A percentile compares a stretch with the other conserved stretches of the same genome.
phyloP scores from a whole-genome alignment of 1,140 invertebrate species.

The Laodelphax striatellus region DNA sequence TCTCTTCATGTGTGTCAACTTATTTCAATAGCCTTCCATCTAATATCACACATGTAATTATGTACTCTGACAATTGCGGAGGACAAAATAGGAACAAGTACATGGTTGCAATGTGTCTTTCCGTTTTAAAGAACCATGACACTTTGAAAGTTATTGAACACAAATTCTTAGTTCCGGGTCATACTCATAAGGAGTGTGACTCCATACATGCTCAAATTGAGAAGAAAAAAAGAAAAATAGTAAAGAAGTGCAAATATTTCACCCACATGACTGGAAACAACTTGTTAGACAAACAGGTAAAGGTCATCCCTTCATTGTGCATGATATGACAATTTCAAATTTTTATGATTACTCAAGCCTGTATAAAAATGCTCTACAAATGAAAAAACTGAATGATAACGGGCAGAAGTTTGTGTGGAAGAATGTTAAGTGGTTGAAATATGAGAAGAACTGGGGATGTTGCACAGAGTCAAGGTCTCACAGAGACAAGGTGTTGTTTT shows the following conservation, averaged over 20 bases:
- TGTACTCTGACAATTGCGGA: conserved; percentile 28
- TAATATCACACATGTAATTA: conserved; percentile 19
- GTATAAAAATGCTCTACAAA: background rate
- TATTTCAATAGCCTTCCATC: conserved; percentile 14
- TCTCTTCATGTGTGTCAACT: conserved; percentile 25
- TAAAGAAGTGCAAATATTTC: conserved; percentile 20
- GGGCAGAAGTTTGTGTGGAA: background rate
- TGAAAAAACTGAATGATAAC: background rate
- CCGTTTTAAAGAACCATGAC: conserved; percentile 1
- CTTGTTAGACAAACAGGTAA: conserved; percentile 11
- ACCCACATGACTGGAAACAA: conserved; percentile 18
- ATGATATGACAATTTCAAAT: background rate
- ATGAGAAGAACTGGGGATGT: too few relatives aligned
- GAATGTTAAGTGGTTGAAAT: background rate
- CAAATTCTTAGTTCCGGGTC: background rate
- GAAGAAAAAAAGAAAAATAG: conserved; percentile 14
- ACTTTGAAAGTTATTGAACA: background rate
- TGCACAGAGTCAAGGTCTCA: too few relatives aligned
- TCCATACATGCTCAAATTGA: conserved; percentile 26
- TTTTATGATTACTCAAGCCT: background rate
- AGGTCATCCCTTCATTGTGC: background rate
- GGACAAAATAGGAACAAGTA: conserved; percentile 28
- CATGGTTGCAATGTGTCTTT: conserved; percentile 21
- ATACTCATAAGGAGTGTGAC: conserved; percentile 25
- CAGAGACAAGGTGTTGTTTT: too few relatives aligned